Conservation (phyloP, 2,888 invertebrate species). For the Drosophila meridiana region DNA sequence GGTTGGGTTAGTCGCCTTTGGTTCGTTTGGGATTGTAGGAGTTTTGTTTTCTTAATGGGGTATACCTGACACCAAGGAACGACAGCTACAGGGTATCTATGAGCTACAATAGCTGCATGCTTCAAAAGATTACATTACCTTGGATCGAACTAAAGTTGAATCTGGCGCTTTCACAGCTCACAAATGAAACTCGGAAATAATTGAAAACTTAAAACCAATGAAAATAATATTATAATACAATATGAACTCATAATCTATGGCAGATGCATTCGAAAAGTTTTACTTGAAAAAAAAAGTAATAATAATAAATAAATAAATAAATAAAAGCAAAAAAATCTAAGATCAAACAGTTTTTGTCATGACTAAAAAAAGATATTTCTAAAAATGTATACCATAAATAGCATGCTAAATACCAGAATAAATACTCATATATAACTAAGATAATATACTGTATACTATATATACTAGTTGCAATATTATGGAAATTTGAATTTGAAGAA, state of each 20-base stretch:
- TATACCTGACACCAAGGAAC: conserved; percentile 8
- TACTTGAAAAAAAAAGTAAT: neutral
- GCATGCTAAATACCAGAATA: neutral
- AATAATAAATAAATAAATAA: neutral
- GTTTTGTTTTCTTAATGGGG: neutral
- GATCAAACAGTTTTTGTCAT: neutral
- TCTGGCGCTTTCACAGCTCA: conserved; percentile 36
- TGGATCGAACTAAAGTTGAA: conserved; percentile 8
- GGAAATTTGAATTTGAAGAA: too few relatives aligned
- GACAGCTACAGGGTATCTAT: conserved; percentile 18
- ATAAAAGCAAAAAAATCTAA: neutral
- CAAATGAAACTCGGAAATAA: conserved; percentile 12
- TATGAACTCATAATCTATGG: neutral
- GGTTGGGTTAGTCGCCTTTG: conserved; percentile 18
- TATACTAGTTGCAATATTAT: too few relatives aligned
- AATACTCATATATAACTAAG: neutral
- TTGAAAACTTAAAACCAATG: neutral
- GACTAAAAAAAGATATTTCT: too few relatives aligned
- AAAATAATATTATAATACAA: neutral
- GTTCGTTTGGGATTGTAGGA: neutral
- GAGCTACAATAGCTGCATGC: conserved; percentile 36
- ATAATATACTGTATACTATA: neutral
- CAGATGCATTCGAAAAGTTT: neutral
- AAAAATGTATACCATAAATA: neutral
- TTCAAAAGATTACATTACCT: conserved; percentile 39